phyloP scores from a whole-genome alignment of 2,888 invertebrate species.

The Unio delphinus region DNA sequence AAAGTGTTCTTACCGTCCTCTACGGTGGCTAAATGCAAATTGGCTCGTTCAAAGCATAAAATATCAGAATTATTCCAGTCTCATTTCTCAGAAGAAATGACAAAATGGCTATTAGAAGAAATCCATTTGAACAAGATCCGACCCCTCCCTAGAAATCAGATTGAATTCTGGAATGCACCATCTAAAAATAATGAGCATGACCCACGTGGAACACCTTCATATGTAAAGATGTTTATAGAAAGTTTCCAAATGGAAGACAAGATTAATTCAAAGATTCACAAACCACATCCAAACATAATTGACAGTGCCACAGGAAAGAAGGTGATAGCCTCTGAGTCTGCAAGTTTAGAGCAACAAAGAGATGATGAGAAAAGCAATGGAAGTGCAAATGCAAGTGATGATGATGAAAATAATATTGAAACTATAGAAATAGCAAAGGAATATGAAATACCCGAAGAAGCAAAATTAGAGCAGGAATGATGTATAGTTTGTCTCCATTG shows the following conservation, averaged over 20 bases:
- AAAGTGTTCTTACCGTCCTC: constrained; percentile 63
- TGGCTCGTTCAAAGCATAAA: constrained; percentile 60
- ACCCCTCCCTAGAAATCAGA: constrained; percentile 53
- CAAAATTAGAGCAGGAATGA: constrained; percentile 2
- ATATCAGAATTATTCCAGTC: constrained; percentile 52
- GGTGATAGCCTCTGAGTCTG: constrained; percentile 15
- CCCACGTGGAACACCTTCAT: constrained; percentile 63
- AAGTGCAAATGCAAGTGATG: constrained; percentile 18
- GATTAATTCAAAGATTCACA: constrained; percentile 31
- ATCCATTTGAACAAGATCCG: constrained; percentile 61
- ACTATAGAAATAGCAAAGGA: constrained; percentile 39
- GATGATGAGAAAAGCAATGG: constrained; percentile 8
- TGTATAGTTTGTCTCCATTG: no score
- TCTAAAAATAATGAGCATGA: constrained; percentile 49
- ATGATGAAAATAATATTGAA: constrained; percentile 11
- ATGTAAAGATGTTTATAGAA: constrained; percentile 56
- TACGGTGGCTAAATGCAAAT: constrained; percentile 62
- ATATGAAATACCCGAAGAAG: constrained; percentile 43
- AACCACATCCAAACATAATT: constrained; percentile 66
- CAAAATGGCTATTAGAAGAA: constrained; percentile 64
- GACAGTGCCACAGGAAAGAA: constrained; percentile 42
- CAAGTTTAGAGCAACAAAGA: constrained; percentile 12
- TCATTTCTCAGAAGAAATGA: constrained; percentile 60
- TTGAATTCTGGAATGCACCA: constrained; percentile 64
- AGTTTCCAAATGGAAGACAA: constrained; percentile 16